These are phyloP conservation scores for Corythoichthys haematopterus DNA, from an alignment of 2,113 vertebrate genomes.

Conservation along the genomic window DNA sequence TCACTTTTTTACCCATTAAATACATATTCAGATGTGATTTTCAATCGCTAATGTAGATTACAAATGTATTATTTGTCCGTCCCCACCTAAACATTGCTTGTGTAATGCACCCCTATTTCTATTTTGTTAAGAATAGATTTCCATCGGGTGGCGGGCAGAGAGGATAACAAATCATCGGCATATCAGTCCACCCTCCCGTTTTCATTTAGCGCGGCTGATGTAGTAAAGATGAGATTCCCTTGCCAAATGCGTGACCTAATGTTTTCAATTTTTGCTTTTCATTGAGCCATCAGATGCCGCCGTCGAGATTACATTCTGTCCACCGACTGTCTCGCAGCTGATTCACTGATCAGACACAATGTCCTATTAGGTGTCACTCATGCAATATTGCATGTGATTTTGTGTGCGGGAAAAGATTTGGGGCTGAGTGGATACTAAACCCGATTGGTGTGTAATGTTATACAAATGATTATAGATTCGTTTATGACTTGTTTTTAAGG, in stretches of 20 bases:
- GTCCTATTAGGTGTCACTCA: conserved; percentile 18
- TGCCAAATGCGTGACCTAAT: conserved; percentile 55
- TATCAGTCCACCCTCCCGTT: conserved; percentile 45
- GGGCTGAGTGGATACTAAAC: not conserved
- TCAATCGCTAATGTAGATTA: conserved; percentile 21
- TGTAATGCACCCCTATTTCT: conserved; percentile 31
- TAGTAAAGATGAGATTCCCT: conserved; percentile 58
- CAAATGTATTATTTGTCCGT: conserved; percentile 10
- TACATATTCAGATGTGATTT: conserved; percentile 11
- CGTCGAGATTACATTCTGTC: conserved; percentile 40
- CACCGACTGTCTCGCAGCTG: conserved; percentile 30
- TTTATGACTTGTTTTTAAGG: not conserved
- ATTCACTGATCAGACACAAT: conserved; percentile 34
- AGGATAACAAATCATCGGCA: conserved; percentile 52
- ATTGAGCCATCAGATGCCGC: conserved; percentile 47
- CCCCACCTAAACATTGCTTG: conserved; percentile 23
- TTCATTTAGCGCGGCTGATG: conserved; percentile 57
- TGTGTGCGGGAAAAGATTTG: conserved; percentile 3
- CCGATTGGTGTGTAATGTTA: not conserved
- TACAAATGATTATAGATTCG: not conserved
- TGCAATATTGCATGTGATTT: conserved; percentile 12
- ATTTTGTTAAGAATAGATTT: conserved; percentile 50
- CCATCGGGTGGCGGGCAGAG: conserved; percentile 37
- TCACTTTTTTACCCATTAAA: conserved; percentile 25
- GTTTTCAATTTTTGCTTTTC: conserved; percentile 55